Evolutionary conservation across 1,140 invertebrate species (phyloP).

Genomic region (Piezodorus guildinii): DNA sequence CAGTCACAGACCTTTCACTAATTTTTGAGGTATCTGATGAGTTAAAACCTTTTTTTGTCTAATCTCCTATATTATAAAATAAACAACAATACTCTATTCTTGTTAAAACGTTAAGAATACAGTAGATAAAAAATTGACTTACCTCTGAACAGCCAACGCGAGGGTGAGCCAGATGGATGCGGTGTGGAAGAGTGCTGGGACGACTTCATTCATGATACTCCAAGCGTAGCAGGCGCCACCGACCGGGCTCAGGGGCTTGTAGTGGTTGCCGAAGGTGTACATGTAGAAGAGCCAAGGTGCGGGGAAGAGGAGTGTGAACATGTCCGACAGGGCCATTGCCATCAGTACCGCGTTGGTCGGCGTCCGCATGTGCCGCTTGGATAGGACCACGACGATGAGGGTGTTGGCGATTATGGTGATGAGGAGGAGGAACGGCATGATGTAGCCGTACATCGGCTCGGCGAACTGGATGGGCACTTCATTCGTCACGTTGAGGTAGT

Average conservation of each 20-base stretch:
- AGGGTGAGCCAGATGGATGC: constrained; percentile 85
- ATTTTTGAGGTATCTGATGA: too few relatives aligned
- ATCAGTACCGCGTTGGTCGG: constrained; percentile 57
- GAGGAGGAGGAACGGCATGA: constrained; percentile 71
- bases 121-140: too few relatives aligned
- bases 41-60: too few relatives aligned
- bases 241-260: constrained; percentile 58
- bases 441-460: constrained; percentile 55
- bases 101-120: too few relatives aligned
- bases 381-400: constrained; percentile 68
- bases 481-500: constrained; percentile 47
- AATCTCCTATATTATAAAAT: too few relatives aligned
- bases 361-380: constrained; percentile 53
- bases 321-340: constrained; percentile 84
- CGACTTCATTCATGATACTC: constrained; percentile 66
- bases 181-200: constrained; percentile 83
- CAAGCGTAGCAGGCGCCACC: constrained; percentile 60
- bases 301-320: constrained; percentile 80
- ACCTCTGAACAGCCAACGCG: constrained; percentile 69
- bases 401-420: constrained; percentile 85
- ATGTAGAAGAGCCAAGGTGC: constrained; percentile 80
- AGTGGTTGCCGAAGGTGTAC: constrained; percentile 78
- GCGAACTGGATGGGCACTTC: constrained; percentile 56
- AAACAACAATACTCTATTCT: too few relatives aligned
- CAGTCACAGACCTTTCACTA: too few relatives aligned